Evolutionary conservation across 2,888 invertebrate genomes (phyloP).

Genomic region (Dusona sp.): DNA sequence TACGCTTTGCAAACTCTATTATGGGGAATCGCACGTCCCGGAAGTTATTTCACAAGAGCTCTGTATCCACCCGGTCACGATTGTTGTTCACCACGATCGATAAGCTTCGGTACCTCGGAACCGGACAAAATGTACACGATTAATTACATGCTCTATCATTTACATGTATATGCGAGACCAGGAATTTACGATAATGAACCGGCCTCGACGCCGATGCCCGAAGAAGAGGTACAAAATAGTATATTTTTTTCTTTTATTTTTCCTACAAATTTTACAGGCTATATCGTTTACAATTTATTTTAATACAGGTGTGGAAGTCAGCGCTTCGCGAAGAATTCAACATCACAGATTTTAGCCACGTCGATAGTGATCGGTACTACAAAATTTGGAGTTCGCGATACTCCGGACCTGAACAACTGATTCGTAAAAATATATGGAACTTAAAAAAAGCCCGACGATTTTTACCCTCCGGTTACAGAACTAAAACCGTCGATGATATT

Average conservation of each 20-base stretch:
- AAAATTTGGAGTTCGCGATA: conserved; percentile 84
- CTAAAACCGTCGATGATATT: conserved; percentile 13
- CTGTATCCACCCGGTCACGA: conserved; percentile 84
- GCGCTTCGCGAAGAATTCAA: conserved; percentile 84
- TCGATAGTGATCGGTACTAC: conserved; percentile 84
- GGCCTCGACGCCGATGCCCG: conserved; percentile 82
- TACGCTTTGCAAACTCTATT: conserved; percentile 81
- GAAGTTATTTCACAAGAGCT: conserved; percentile 85
- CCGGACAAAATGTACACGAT: conserved; percentile 86
- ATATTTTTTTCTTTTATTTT: conserved; percentile 40
- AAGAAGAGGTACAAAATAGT: conserved; percentile 81
- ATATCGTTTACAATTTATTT: background rate
- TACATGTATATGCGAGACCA: conserved; percentile 83
- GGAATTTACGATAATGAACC: conserved; percentile 84
- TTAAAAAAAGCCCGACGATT: conserved; percentile 41
- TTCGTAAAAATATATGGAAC: conserved; percentile 60
- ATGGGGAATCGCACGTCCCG: conserved; percentile 82
- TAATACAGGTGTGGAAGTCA: conserved; percentile 85
- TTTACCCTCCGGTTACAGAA: conserved; percentile 56
- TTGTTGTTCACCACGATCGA: conserved; percentile 86
- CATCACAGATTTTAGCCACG: conserved; percentile 79
- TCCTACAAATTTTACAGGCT: background rate
- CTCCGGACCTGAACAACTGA: conserved; percentile 77
- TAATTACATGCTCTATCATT: conserved; percentile 86
- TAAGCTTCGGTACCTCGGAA: conserved; percentile 86